Percentiles rank a stretch among this genome's conserved stretches.
phyloP scores from a whole-genome alignment of 2,797 vertebrate species.

The Cyprinodon diabolis region DNA sequence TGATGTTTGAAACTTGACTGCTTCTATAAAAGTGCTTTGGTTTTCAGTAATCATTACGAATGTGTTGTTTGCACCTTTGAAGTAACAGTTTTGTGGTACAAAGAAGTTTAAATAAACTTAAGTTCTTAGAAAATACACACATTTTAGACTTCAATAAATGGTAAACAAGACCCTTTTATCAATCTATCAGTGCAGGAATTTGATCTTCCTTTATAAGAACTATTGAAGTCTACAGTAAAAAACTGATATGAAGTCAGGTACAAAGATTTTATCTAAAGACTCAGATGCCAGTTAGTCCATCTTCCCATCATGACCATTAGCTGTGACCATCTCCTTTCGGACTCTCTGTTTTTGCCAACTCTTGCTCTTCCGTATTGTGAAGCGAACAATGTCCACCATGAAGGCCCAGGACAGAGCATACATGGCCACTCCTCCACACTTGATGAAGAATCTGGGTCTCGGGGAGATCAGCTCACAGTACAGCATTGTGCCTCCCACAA shows the following conservation, averaged over 20 bases:
- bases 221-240: slow-evolving; percentile 14
- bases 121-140: slow-evolving; percentile 23
- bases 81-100: slow-evolving; percentile 20
- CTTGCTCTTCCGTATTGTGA: slow-evolving; percentile 85
- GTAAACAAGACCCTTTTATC: slow-evolving; percentile 12
- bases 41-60: slow-evolving; percentile 40
- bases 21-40: slow-evolving; percentile 47
- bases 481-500: slow-evolving; percentile 92
- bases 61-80: slow-evolving; percentile 36
- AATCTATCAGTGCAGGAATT: slow-evolving; percentile 25
- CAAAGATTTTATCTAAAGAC: slow-evolving; percentile 6
- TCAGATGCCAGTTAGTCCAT: slow-evolving; percentile 55
- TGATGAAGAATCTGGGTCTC: slow-evolving; percentile 90
- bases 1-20: background rate
- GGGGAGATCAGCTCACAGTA: slow-evolving; percentile 93
- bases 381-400: slow-evolving; percentile 92
- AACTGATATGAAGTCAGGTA: slow-evolving; percentile 5
- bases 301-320: slow-evolving; percentile 73
- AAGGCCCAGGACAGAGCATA: slow-evolving; percentile 94
- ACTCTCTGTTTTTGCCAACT: slow-evolving; percentile 81
- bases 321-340: slow-evolving; percentile 26
- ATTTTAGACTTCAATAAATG: slow-evolving; percentile 4
- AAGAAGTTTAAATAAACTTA: slow-evolving; percentile 4
- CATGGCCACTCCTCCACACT: slow-evolving; percentile 91
- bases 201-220: slow-evolving; percentile 23